Conservation (phyloP, 2,797 vertebrate genomes). For the Huso huso region DNA sequence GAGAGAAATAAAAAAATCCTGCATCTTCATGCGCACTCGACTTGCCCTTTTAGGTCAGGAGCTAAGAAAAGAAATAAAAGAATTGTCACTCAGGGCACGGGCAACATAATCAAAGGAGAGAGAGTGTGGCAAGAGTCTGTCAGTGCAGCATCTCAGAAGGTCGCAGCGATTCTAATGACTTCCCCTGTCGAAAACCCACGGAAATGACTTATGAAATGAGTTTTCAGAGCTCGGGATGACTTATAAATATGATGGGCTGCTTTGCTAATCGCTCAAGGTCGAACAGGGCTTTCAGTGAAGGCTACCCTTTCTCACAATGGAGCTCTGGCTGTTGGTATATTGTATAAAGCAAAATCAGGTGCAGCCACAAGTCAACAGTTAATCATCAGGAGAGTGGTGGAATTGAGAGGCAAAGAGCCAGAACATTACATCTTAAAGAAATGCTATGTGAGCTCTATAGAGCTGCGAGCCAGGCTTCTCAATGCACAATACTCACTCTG, state of each 20-base stretch:
- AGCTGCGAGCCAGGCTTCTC: no score
- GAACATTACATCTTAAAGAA: no score
- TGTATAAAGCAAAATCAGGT: no score
- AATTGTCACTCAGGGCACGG: constrained; percentile 22
- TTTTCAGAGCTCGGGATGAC: constrained; percentile 35
- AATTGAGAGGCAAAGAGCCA: no score
- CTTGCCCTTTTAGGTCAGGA: constrained; percentile 49
- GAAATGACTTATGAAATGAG: constrained; percentile 49
- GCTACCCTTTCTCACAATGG: constrained; percentile 21
- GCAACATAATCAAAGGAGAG: constrained; percentile 30
- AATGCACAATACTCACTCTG: no score
- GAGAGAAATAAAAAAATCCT: constrained; percentile 50
- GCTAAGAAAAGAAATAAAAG: constrained; percentile 40
- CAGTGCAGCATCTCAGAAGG: constrained; percentile 16
- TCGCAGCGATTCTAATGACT: constrained; percentile 47
- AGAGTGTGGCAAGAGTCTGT: constrained; percentile 24
- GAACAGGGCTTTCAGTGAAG: constrained; percentile 21
- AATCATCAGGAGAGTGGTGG: no score
- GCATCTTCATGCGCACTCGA: constrained; percentile 44
- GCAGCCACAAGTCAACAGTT: no score
- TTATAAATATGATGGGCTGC: constrained; percentile 34
- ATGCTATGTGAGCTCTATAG: no score
- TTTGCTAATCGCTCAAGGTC: constrained; percentile 38
- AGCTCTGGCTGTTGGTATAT: no score
- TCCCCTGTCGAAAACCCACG: constrained; percentile 31